Evolutionary conservation across 2,113 vertebrate species (phyloP), one percentile per base, ranked within the genome.

Genomic region (Ascaphus truei): DNA sequence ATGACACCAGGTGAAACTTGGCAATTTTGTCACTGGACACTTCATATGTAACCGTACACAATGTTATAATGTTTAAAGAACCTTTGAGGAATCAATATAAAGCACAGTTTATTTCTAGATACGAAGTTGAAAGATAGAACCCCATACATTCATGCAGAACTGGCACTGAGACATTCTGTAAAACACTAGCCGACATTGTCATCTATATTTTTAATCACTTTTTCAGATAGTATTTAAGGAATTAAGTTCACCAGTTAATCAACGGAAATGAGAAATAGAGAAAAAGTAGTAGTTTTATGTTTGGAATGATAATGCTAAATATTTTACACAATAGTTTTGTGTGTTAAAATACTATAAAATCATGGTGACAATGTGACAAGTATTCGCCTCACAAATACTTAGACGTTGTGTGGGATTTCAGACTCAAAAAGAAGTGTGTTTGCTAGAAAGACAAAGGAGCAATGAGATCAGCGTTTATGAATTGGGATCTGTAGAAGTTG

Each of bases 401-500:
- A 66, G 48, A 56, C 63, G 56, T 7, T 43, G 51, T 66, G 63
- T 65, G 51, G 63, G 63, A 55, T 56, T 30, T 43, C 45, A 41
- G 47, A 7, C 23, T 53, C 26, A 52, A 13, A 53, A 52, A 39
- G 16, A 3, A 36, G 11, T 55, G 16, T 16, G 15, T 66, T 66
- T 30, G 11, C n/a, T 55, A 25, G 43, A 55, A 41, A 27, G 62
- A 43, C 22, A 53, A 66, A 43, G 20, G 30, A 23, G 61, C 50
- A 26, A n/a, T 5, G 34, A 52, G 18, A 26, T 39, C 25, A 55
- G 34, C 27, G 20, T 56, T 56, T 66, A 41, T 22, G 51, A 66
- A 43, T 18, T 43, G 16, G 11, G 47, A 16, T 15, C 34, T 53
- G 25, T 39, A 16, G 10, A 43, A 12, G 36, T 13, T 5, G 3